phyloP scores from a whole-genome alignment of 2,797 vertebrate species.

The Nothura maculosa region DNA sequence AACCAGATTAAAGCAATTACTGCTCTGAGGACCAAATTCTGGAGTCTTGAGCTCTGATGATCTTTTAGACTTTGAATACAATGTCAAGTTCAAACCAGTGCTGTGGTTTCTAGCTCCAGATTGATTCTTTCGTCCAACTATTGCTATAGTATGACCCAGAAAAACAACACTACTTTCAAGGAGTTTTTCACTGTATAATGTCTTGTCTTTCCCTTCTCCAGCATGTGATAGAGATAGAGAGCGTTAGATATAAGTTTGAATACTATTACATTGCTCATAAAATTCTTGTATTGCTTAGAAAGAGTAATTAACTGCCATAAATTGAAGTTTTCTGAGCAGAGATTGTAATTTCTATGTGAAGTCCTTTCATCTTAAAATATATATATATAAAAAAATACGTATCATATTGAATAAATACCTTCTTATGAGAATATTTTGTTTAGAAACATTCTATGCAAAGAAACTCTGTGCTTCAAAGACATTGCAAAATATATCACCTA shows the following conservation, averaged over 20 bases:
- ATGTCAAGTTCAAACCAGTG: conserved; percentile 44
- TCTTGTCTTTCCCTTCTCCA: not conserved
- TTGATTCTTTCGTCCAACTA: conserved; percentile 55
- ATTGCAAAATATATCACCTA: not conserved
- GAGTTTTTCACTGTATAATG: not conserved
- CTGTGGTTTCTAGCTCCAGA: conserved; percentile 57
- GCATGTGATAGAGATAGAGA: not conserved
- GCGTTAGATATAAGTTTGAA: not conserved
- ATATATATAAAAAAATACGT: not conserved
- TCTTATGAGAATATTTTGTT: conserved; percentile 32
- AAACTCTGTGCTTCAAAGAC: not conserved
- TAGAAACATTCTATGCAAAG: not conserved
- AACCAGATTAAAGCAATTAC: conserved; percentile 45
- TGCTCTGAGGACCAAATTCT: conserved; percentile 36
- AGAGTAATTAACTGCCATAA: conserved; percentile 31
- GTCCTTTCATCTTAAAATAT: not conserved
- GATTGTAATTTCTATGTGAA: conserved; percentile 30
- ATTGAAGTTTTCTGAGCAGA: conserved; percentile 18
- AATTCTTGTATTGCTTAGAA: conserved; percentile 8
- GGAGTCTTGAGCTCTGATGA: conserved; percentile 33
- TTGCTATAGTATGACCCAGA: conserved; percentile 61
- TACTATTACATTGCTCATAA: not conserved
- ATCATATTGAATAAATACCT: conserved; percentile 9
- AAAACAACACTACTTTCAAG: conserved; percentile 40
- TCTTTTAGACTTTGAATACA: conserved; percentile 48